These are phyloP conservation scores for Phrynocephalus guinanensis DNA, from an alignment of 2,797 vertebrate species.

Conservation along the genomic window DNA sequence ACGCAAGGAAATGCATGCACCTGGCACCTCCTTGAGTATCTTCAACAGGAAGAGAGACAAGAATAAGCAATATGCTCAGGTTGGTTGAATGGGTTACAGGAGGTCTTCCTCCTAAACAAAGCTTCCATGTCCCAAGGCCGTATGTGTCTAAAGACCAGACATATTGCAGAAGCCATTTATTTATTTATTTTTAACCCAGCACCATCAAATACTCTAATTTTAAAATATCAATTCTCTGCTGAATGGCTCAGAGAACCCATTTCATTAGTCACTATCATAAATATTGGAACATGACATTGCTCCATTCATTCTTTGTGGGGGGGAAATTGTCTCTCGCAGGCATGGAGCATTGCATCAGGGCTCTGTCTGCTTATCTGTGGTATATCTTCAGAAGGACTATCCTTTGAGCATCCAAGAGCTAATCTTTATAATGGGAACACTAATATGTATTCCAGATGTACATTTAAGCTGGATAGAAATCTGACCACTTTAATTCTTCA, in stretches of 20 bases:
- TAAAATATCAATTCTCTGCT: background rate
- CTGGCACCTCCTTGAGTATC: no score
- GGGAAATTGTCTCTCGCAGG: background rate
- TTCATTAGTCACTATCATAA: background rate
- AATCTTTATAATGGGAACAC: conserved; percentile 14
- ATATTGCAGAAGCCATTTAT: no score
- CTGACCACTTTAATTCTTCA: conserved; percentile 25
- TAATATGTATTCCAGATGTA: conserved; percentile 35
- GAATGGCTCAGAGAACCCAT: background rate
- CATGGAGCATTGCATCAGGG: background rate
- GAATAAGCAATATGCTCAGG: no score
- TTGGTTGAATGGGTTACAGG: no score
- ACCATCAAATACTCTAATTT: background rate
- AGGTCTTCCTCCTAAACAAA: no score
- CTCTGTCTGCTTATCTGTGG: conserved; percentile 10
- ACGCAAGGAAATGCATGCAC: no score
- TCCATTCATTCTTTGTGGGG: background rate
- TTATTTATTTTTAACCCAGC: background rate
- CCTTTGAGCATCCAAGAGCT: background rate
- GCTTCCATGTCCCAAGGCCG: no score
- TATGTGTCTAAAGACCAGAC: no score
- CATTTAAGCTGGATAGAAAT: conserved; percentile 20
- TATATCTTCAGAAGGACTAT: background rate
- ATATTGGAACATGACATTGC: background rate
- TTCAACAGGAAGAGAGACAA: no score